Base-by-base conservation (phyloP, 2,113 vertebrate species). In the Aegotheles bennettii region DNA sequence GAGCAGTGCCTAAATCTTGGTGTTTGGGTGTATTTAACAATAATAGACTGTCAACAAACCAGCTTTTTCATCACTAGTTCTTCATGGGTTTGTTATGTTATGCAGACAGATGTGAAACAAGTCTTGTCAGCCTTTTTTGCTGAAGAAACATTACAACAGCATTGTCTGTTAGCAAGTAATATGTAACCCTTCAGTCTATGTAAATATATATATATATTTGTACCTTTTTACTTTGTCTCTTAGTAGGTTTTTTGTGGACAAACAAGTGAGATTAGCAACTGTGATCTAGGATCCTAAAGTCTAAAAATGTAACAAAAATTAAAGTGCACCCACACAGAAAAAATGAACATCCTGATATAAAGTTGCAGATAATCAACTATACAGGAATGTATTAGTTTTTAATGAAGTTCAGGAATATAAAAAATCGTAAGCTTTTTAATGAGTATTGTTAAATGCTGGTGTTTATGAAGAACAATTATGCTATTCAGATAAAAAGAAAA, bases 1-100 rank as follows among this genome's bases (percentile, higher is more conserved):
- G 93, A 96, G 92, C 69, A 75, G 7, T 81, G 90, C 85, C 83
- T 90, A 82, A 81, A 87, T 95, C 83, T 84, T 89, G 80, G 73
- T 94, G 93, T 96, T 97, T 96, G 94, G 90, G 95, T 96, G 95
- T 80, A 18, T 94, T 87, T 90, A 89, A 92, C 77, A 84, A 93
- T 82, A 90, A 94, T 31, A 90, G 68, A 86, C 92, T 93, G 93
- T 87, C 90, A 95, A 90, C 86, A 95, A 90, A 92, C 31, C 86
- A 84, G 51, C 69, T 75, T 95, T 96, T 95, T 95, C 80, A 76
- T 96, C 88, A 84, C 89, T 86, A 59, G 43, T 90, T 89, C 86
- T 94, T 93, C 69, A 70, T 92, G 77, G 48, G 21, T 84, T 95
- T 48, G 63, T 87, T 95, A 31, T 48, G 87, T 81, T 95, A 93